phyloP scores from a whole-genome alignment of 1,140 invertebrate genomes.

The Dreissena polymorpha region DNA sequence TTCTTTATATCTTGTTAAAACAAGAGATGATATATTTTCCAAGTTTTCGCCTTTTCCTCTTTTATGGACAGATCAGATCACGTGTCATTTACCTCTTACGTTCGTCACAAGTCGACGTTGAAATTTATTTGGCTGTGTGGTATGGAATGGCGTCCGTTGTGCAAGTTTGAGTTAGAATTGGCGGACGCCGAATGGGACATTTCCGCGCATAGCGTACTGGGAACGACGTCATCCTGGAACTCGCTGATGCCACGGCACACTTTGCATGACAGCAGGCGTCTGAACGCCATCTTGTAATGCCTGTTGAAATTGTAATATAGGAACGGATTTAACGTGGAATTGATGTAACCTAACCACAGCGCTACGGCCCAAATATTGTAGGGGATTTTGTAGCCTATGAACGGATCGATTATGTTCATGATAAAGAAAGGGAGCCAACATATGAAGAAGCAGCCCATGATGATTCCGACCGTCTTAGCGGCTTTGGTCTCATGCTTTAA shows the following conservation, averaged over 20 bases:
- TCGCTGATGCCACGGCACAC: constrained; percentile 72
- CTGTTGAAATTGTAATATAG: constrained; percentile 94
- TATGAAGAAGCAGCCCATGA: constrained; percentile 77
- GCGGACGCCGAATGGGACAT: constrained; percentile 47
- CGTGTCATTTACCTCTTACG: too few species aligned
- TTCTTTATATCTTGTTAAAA: too few species aligned
- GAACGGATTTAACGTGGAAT: constrained; percentile 93
- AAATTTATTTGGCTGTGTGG: constrained; percentile 36
- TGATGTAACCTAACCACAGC: constrained; percentile 89
- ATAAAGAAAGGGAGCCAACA: constrained; percentile 80
- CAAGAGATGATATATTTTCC: too few species aligned
- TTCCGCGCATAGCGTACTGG: constrained; percentile 52
- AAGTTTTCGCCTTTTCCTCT: too few species aligned
- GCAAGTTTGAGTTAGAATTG: constrained; percentile 38
- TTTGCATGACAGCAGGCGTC: constrained; percentile 71
- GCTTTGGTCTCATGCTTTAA: constrained; percentile 81
- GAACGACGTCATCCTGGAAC: constrained; percentile 66
- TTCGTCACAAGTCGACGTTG: constrained; percentile 41
- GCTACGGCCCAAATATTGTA: constrained; percentile 71
- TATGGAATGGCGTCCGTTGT: constrained; percentile 32
- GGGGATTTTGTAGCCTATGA: constrained; percentile 73
- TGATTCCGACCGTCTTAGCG: constrained; percentile 81
- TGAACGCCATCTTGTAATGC: constrained; percentile 94
- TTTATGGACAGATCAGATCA: too few species aligned
- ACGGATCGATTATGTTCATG: constrained; percentile 77